phyloP scores from a whole-genome alignment of 2,113 vertebrate species.

The Eulemur macaco region DNA sequence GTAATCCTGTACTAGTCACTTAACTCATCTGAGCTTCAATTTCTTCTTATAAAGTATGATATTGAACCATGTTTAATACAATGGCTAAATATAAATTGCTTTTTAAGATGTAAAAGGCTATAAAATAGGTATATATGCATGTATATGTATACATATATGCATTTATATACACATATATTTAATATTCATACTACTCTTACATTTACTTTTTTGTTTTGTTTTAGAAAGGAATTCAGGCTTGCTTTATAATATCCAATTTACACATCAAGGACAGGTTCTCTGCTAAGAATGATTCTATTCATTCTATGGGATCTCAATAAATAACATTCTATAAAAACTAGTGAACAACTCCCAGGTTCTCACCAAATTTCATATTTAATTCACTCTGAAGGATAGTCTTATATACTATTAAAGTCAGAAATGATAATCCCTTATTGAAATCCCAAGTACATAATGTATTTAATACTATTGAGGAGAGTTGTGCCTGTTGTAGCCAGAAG shows the following conservation, averaged over 20 bases:
- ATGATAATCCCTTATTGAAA: slow-evolving; percentile 25
- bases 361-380: slow-evolving; percentile 53
- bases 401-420: background rate
- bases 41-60: slow-evolving; percentile 24
- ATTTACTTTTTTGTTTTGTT: background rate
- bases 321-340: slow-evolving; percentile 49
- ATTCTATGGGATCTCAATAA: background rate
- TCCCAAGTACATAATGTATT: background rate
- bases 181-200: background rate
- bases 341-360: background rate
- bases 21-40: background rate
- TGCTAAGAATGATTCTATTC: slow-evolving; percentile 31
- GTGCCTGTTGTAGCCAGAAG: background rate
- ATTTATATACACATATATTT: background rate
- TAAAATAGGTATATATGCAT: background rate
- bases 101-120: slow-evolving; percentile 3
- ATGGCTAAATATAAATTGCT: slow-evolving; percentile 16
- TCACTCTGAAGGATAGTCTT: slow-evolving; percentile 4
- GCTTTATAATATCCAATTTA: slow-evolving; percentile 37
- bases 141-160: background rate
- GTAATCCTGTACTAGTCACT: background rate
- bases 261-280: background rate
- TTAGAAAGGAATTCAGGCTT: slow-evolving; percentile 42
- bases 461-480: background rate
- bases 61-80: slow-evolving; percentile 24